These are phyloP conservation scores for Tetranychus piercei DNA, from an alignment of 2,888 invertebrate species.

Conservation along the genomic window DNA sequence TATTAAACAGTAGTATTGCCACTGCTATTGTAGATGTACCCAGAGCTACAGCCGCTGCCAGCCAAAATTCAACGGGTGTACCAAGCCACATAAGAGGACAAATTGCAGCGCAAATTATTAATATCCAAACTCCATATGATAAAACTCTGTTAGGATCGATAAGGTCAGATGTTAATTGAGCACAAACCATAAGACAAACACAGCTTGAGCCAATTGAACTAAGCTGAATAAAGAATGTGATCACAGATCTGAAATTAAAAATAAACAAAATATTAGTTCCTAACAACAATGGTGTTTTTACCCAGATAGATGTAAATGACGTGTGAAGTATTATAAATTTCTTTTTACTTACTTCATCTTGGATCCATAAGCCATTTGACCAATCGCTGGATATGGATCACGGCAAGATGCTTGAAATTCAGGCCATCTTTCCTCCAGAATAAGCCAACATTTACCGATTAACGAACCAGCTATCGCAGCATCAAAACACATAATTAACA, in stretches of 20 bases:
- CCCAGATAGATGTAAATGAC: no score
- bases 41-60: slow-evolving; percentile 45
- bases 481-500: background rate
- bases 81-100: slow-evolving; percentile 72
- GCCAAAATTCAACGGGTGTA: slow-evolving; percentile 79
- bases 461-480: background rate
- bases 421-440: slow-evolving; percentile 49
- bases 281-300: background rate
- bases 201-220: slow-evolving; percentile 13
- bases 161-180: background rate
- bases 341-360: background rate
- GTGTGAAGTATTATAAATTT: no score
- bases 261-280: background rate
- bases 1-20: slow-evolving; percentile 40
- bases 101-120: slow-evolving; percentile 51
- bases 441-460: slow-evolving; percentile 48
- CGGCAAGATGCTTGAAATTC: slow-evolving; percentile 41
- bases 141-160: slow-evolving; percentile 29
- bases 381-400: slow-evolving; percentile 65
- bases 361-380: slow-evolving; percentile 53
- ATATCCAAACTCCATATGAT: slow-evolving; percentile 62
- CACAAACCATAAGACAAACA: slow-evolving; percentile 15
- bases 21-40: slow-evolving; percentile 45
- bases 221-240: slow-evolving; percentile 14
- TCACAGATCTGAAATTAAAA: background rate